These are phyloP conservation scores for Micromys minutus DNA, from an alignment of 2,113 vertebrate genomes.

Conservation along the genomic window DNA sequence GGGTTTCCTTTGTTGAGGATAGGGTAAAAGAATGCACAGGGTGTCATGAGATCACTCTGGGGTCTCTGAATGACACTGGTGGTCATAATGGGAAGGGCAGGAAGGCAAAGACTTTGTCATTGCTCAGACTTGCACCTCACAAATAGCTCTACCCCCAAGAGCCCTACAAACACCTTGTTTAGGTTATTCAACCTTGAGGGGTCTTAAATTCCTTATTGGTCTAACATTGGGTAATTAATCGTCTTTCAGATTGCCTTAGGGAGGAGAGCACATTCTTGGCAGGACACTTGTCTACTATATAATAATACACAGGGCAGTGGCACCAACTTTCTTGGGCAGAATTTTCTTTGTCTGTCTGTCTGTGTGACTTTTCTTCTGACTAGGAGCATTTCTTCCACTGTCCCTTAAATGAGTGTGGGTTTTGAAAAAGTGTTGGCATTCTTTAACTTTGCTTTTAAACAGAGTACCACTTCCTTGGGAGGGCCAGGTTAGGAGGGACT, in stretches of 20 bases:
- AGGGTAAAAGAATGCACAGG: neutral
- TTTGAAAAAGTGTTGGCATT: neutral
- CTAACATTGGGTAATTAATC: neutral
- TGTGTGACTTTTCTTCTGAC: neutral
- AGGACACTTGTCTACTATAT: neutral
- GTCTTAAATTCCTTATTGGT: neutral
- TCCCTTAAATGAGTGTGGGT: neutral
- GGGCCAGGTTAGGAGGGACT: neutral
- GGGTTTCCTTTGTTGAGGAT: neutral
- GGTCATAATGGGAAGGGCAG: neutral
- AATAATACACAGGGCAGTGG: neutral
- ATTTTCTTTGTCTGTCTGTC: neutral
- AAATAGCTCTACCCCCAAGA: neutral
- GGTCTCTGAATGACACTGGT: neutral
- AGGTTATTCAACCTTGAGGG: neutral
- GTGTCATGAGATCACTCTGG: neutral
- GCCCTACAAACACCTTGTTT: rapidly evolving
- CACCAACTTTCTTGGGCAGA: neutral
- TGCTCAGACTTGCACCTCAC: neutral
- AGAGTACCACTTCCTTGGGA: neutral
- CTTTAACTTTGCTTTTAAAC: neutral
- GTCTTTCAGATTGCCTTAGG: neutral
- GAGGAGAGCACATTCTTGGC: neutral
- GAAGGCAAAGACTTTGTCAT: neutral
- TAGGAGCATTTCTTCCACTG: neutral